Evolutionary conservation across 2,888 invertebrate species (phyloP).

Genomic region (Idaea straminata): DNA sequence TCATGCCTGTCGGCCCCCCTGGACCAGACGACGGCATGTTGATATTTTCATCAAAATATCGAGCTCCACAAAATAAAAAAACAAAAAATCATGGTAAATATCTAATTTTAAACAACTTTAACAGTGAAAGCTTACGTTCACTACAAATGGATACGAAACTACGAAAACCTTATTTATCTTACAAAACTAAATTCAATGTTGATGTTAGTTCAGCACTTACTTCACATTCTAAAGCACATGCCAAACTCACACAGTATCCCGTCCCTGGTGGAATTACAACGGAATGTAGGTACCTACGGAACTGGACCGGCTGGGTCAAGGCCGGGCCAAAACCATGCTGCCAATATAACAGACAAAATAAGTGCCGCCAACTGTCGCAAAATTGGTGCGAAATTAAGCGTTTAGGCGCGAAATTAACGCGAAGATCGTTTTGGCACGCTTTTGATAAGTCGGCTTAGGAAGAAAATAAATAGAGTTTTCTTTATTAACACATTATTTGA

Average conservation of each 20-base stretch:
- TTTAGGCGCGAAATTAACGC: neutral
- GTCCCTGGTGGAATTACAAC: neutral
- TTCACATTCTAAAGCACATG: neutral
- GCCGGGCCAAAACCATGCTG: neutral
- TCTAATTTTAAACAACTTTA: too few species aligned
- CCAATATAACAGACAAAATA: constrained; percentile 1
- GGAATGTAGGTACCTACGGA: neutral
- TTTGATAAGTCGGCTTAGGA: neutral
- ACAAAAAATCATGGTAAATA: too few species aligned
- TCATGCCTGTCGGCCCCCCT: too few species aligned
- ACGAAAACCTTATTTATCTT: neutral
- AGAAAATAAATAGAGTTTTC: neutral
- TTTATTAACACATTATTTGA: too few species aligned
- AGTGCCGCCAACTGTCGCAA: neutral
- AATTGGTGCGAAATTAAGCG: neutral
- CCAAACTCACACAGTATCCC: neutral
- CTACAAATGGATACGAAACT: neutral
- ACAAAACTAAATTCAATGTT: neutral
- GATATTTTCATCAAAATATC: too few species aligned
- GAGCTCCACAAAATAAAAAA: too few species aligned
- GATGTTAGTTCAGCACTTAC: neutral
- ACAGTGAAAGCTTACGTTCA: neutral
- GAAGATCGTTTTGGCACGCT: neutral
- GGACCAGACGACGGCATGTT: too few species aligned
- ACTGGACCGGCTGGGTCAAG: neutral